Percentiles rank a stretch among this genome's conserved stretches.
Evolutionary conservation across 1,140 invertebrate genomes (phyloP).

Genomic region (Papilio xuthus): DNA sequence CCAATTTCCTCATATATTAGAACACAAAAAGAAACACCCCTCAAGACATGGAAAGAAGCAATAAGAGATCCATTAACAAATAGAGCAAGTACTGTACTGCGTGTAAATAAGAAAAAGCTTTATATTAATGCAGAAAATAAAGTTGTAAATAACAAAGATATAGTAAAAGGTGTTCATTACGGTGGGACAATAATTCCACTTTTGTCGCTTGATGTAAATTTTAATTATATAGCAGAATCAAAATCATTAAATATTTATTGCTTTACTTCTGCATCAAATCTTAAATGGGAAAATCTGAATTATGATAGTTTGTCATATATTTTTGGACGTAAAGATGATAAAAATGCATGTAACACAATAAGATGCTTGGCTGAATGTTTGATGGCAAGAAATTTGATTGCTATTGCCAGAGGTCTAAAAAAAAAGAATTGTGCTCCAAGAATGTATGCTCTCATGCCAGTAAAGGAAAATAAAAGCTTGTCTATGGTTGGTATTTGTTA

Average conservation of each 20-base stretch:
- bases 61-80: constrained; percentile 65
- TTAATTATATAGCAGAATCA: constrained; percentile 70
- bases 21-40: constrained; percentile 65
- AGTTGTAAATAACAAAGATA: constrained; percentile 52
- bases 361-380: constrained; percentile 69
- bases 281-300: constrained; percentile 72
- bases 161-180: constrained; percentile 71
- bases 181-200: constrained; percentile 73
- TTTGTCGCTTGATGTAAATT: constrained; percentile 62
- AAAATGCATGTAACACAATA: constrained; percentile 70
- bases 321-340: constrained; percentile 68
- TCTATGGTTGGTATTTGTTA: constrained; percentile 71
- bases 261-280: constrained; percentile 69
- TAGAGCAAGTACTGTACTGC: constrained; percentile 56
- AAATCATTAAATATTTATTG: constrained; percentile 74
- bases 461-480: constrained; percentile 71
- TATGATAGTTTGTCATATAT: constrained; percentile 72
- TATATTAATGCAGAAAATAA: constrained; percentile 70
- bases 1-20: constrained; percentile 70
- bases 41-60: constrained; percentile 65
- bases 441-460: constrained; percentile 76
- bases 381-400: constrained; percentile 66
- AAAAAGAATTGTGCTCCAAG: constrained; percentile 71
- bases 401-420: constrained; percentile 71
- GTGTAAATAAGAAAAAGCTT: constrained; percentile 56